A percentile compares a stretch with the other conserved stretches of the same genome.
Evolutionary conservation across 2,797 vertebrate species (phyloP).

Genomic region (Enteromius thamalakanensis): DNA sequence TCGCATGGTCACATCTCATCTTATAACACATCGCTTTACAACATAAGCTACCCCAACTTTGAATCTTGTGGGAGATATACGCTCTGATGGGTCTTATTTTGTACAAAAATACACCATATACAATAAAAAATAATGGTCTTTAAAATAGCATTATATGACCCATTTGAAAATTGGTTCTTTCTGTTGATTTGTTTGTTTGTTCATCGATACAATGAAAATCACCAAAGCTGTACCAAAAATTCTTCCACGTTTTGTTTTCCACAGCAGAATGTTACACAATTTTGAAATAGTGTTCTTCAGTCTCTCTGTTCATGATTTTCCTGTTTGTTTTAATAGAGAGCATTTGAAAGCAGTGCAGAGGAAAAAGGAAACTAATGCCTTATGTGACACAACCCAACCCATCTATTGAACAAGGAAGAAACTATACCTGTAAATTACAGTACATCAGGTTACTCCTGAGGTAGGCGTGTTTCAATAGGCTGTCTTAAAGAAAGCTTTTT

Average conservation of each 20-base stretch:
- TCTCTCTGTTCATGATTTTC: neutral
- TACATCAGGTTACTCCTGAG: neutral
- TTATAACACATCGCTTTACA: too few relatives aligned
- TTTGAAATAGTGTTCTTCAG: neutral
- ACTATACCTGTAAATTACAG: conserved; percentile 1
- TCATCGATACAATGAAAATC: neutral
- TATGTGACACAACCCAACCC: neutral
- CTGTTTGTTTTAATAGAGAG: neutral
- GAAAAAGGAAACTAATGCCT: conserved; percentile 4
- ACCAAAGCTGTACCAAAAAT: neutral
- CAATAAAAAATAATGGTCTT: too few relatives aligned
- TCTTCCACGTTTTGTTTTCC: neutral
- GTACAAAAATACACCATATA: too few relatives aligned
- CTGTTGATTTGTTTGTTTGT: neutral
- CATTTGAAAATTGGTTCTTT: neutral
- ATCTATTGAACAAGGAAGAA: conserved; percentile 27
- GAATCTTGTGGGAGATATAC: too few relatives aligned
- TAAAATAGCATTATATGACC: too few relatives aligned
- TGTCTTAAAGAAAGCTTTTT: neutral
- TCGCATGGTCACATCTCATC: too few relatives aligned
- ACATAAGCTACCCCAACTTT: too few relatives aligned
- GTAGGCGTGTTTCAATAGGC: conserved; percentile 12
- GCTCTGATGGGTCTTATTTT: too few relatives aligned
- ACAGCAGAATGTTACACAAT: neutral
- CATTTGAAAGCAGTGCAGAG: neutral